These are phyloP conservation scores for Ptyas mucosa DNA, from an alignment of 2,113 vertebrate species.

Conservation along the genomic window DNA sequence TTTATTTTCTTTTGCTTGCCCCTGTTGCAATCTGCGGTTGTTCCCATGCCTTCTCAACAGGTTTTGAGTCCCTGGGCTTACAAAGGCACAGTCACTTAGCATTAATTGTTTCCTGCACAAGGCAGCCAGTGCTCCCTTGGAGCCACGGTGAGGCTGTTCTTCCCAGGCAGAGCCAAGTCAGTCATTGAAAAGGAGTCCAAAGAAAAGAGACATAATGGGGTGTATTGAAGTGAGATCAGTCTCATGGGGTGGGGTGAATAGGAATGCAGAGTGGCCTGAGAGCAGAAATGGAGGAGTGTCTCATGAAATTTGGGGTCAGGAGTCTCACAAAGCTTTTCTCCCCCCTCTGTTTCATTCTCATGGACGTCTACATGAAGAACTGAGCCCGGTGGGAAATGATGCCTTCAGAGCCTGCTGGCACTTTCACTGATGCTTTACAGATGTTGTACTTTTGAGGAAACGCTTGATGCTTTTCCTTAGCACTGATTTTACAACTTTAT, in stretches of 20 bases:
- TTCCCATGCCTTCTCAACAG: conserved; percentile 45
- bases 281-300: neutral
- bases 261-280: neutral
- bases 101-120: conserved; percentile 36
- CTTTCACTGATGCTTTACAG: neutral
- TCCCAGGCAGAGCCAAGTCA: neutral
- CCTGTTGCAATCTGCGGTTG: conserved; percentile 36
- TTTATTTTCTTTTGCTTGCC: neutral
- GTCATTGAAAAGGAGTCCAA: neutral
- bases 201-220: conserved; percentile 4
- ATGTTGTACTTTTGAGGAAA: neutral
- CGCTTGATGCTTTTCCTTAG: neutral
- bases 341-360: neutral
- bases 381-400: neutral
- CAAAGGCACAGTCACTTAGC: conserved; percentile 60
- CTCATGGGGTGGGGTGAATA: neutral
- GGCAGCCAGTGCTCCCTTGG: neutral
- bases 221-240: neutral
- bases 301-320: conserved; percentile 20
- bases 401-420: neutral
- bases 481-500: neutral
- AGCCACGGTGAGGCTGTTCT: neutral
- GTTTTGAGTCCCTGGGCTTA: conserved; percentile 11
- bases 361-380: neutral
- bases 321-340: neutral